Conservation (phyloP, 2,113 vertebrate species). For the Salvelinus sp. region DNA sequence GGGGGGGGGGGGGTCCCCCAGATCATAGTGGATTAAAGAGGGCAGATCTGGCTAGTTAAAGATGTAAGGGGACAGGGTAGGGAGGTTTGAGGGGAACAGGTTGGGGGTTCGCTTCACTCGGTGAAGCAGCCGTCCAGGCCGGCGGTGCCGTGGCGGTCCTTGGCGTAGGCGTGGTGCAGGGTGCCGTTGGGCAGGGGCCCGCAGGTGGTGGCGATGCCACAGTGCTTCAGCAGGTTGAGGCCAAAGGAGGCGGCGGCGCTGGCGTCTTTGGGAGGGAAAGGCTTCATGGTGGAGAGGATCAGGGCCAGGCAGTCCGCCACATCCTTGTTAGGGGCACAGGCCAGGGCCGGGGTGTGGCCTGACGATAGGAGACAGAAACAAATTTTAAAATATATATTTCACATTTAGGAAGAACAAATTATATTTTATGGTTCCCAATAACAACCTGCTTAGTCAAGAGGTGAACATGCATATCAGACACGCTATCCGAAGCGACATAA, state of each 20-base stretch:
- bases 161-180: constrained; percentile 78
- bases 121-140: constrained; percentile 83
- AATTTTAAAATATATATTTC: no score
- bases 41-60: constrained; percentile 1
- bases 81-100: not conserved
- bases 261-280: constrained; percentile 90
- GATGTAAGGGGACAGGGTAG: constrained; percentile 1
- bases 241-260: constrained; percentile 72
- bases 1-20: not conserved
- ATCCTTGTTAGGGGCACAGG: constrained; percentile 96
- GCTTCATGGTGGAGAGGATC: constrained; percentile 99
- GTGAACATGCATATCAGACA: not conserved
- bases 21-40: not conserved
- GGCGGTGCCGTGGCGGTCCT: constrained; percentile 71
- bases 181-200: constrained; percentile 70
- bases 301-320: constrained; percentile 96
- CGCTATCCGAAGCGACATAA: not conserved
- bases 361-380: not conserved
- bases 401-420: no score
- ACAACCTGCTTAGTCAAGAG: no score
- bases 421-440: no score
- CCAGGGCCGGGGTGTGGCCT: constrained; percentile 94
- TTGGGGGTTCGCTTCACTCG: constrained; percentile 63
- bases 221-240: constrained; percentile 92
- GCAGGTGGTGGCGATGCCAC: constrained; percentile 80